Percentiles rank a stretch among this genome's conserved stretches.
phyloP scores from a whole-genome alignment of 1,140 invertebrate genomes.

The Venturia canescens region DNA sequence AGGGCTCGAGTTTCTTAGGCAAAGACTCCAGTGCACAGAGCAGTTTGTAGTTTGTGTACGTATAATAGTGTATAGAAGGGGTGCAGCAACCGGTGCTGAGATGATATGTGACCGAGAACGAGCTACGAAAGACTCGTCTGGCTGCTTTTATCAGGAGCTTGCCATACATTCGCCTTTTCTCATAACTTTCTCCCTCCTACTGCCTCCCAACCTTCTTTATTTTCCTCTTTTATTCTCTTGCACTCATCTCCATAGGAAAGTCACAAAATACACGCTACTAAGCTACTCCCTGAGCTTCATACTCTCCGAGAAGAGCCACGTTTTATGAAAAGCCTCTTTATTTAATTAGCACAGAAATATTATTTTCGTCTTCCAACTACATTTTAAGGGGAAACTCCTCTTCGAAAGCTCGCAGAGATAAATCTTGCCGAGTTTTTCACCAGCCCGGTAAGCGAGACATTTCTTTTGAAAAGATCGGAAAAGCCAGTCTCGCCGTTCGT shows the following conservation, averaged over 20 bases:
- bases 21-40: neutral
- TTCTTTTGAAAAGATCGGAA: too few relatives aligned
- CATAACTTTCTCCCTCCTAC: slow-evolving; percentile 21
- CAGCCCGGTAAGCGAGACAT: too few relatives aligned
- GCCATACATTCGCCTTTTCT: slow-evolving; percentile 35
- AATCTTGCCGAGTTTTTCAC: neutral
- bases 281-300: neutral
- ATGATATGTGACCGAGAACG: slow-evolving; percentile 42
- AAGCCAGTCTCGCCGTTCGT: too few relatives aligned
- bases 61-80: slow-evolving; percentile 29
- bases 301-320: neutral
- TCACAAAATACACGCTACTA: slow-evolving; percentile 28
- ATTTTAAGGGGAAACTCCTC: neutral
- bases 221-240: neutral
- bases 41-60: slow-evolving; percentile 39
- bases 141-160: slow-evolving; percentile 59
- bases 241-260: slow-evolving; percentile 8
- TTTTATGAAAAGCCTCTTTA: neutral
- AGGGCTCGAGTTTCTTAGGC: neutral
- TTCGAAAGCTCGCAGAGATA: too few relatives aligned
- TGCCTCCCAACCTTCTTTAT: neutral
- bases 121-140: slow-evolving; percentile 51
- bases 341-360: slow-evolving; percentile 12
- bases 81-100: neutral
- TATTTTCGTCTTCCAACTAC: neutral